phyloP scores from a whole-genome alignment of 1,140 invertebrate genomes.

The Riptortus pedestris region DNA sequence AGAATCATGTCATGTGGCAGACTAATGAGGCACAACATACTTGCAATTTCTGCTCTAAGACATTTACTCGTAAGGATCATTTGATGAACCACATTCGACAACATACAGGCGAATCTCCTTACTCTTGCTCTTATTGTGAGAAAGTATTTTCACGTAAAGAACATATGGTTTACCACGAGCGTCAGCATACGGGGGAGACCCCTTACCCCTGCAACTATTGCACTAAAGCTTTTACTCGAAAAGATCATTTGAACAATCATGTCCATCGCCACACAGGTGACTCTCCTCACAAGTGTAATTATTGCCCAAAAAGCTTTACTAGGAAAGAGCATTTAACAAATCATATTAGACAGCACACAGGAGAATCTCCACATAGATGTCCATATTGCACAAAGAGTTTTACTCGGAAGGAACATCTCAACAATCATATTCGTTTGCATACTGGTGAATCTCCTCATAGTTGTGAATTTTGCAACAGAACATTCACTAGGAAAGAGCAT shows the following conservation, averaged over 20 bases:
- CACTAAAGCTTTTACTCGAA: conserved; percentile 69
- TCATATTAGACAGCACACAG: conserved; percentile 59
- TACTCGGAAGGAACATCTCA: conserved; percentile 81
- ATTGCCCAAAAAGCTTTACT: conserved; percentile 55
- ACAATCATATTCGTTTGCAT: conserved; percentile 71
- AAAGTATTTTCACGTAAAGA: conserved; percentile 74
- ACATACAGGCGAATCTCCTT: conserved; percentile 73
- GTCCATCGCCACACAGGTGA: conserved; percentile 63
- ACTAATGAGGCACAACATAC: conserved; percentile 78
- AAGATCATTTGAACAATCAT: conserved; percentile 72
- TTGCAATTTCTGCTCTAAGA: conserved; percentile 73
- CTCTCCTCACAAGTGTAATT: conserved; percentile 39
- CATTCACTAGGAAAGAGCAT: conserved; percentile 72
- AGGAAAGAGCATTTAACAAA: conserved; percentile 54
- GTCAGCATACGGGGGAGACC: conserved; percentile 72
- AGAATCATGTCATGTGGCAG: conserved; percentile 58
- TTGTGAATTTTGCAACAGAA: conserved; percentile 71
- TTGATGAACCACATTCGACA: conserved; percentile 60
- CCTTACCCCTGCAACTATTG: conserved; percentile 71
- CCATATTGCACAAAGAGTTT: conserved; percentile 62
- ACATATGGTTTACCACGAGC: conserved; percentile 68
- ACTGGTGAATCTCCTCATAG: conserved; percentile 68
- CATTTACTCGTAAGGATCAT: conserved; percentile 72
- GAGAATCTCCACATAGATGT: conserved; percentile 54
- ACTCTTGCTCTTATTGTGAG: conserved; percentile 70